Evolutionary conservation across 2,888 invertebrate genomes (phyloP), one percentile per base, ranked within the genome.

Genomic region (Tineola bisselliella): DNA sequence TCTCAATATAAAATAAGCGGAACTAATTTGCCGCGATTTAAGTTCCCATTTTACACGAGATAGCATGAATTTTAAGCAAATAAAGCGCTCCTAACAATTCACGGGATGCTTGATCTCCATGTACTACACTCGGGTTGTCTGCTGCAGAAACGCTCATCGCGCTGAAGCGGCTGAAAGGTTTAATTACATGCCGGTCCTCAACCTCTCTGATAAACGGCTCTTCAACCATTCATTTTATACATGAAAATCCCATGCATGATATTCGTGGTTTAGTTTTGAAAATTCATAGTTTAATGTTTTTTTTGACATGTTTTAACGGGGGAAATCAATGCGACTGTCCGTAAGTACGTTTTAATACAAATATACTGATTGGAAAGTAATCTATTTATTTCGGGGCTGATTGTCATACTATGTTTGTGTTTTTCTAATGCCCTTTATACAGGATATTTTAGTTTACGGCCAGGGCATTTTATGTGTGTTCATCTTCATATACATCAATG

Each of bases 141-240:
- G 58, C n/a, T 19, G 58, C 58, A 58, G 58, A 58, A 19, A 33
- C 17, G 58, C 30, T 58, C 33, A 19, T 13, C 15, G 58, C 58
- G 58, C 58, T 58, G 30, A 56, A 56, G 56, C 56, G 56, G 56
- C n/a, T 56, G 58, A 58, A 58, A 58, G 31, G 58, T 58, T 58
- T 58, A 58, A 58, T 58, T 58, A 58, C 58, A 31, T n/a, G 56
- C n/a, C 19, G 56, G 33, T 31, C 13, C 33, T 58, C 58, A 30
- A 33, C 30, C 33, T 33, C 58, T 58, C 4, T 58, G 58, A 58
- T 58, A 58, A 58, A 58, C 58, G 58, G 33, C 58, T 13, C 58
- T 58, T 58, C 58, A 54, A 15, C 33, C 56, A 56, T 56, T 56
- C 30, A 56, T 48, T 48, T 15, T 18, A 48, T 18, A 15, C n/a